Base-by-base conservation (phyloP, 2,888 invertebrate genomes). In the Lasioglossum morio region DNA sequence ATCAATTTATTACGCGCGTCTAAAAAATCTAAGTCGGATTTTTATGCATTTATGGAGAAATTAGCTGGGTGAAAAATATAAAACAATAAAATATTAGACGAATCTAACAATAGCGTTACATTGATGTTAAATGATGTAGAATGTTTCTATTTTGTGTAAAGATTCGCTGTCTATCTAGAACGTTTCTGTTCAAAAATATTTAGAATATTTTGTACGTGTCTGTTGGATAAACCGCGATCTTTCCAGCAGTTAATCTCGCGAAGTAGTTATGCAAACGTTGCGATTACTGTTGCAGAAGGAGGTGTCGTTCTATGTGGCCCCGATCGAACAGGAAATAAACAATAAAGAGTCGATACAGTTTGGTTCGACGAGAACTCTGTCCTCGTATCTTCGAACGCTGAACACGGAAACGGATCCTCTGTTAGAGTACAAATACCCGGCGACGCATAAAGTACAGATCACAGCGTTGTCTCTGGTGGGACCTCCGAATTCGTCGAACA, bases 391-490 rank as follows among this genome's bases (percentile, higher is more conserved):
- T 57, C 92, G 94, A 48, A 94, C 88, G 79, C 87, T 94, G 30
- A 87, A 89, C 46, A 88, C 93, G 0, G 94, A 95, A 30, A 86
- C 92, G 5, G 94, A 94, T 77, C 84, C 91, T 7, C 88, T 95
- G 19, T 86, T 91, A 23, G 94, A 94, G 69, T 92, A 92, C 72
- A 94, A 94, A 72, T 85, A 91, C 40, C 87, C 91, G 4, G 89
- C 86, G 23, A 90, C 92, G 43, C 92, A 92, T 60, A 94, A 92
- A 85, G 90, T 95, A 14, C 93, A 96, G 93, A 92, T 96, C 73
- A 96, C 96, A 16, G 95, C 96, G 2, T 88, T 96, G 40, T 94
- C 95, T 82, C 93, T 96, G 48, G 94, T 96, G 74, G 95, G 96
- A 69, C 92, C 94, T 27, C 93, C 94, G 0, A 91, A 91, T 69